Evolutionary conservation across 2,113 vertebrate species (phyloP).

Genomic region (Elanoides forficatus): DNA sequence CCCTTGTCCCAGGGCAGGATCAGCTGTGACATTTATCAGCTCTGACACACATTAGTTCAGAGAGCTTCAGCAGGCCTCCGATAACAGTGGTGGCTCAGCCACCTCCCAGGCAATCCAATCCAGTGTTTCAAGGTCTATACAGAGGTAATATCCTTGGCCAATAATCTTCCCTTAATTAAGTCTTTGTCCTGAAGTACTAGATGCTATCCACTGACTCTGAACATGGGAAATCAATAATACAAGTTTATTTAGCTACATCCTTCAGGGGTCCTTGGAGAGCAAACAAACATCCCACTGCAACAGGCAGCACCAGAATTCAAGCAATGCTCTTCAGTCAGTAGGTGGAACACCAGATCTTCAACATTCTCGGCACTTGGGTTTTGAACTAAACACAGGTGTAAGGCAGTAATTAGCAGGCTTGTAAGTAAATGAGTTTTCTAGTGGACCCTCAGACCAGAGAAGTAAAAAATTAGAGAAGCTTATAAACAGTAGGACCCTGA

Average conservation of each 20-base stretch:
- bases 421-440: not conserved
- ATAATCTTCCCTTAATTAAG: not conserved
- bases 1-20: not conserved
- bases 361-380: not conserved
- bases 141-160: not conserved
- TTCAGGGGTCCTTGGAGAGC: not conserved
- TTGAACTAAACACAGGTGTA: not conserved
- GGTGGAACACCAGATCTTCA: not conserved
- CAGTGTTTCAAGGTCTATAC: not conserved
- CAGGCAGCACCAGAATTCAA: not conserved
- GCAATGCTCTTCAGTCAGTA: not conserved
- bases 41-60: not conserved
- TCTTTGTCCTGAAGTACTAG: not conserved
- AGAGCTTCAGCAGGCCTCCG: not conserved
- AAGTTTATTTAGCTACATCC: not conserved
- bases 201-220: not conserved
- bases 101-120: not conserved
- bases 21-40: not conserved
- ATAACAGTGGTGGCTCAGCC: rapidly evolving
- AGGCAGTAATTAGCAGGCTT: not conserved
- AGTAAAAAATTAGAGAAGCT: not conserved
- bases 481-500: not conserved
- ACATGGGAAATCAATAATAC: constrained; percentile 2
- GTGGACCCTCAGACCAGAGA: not conserved
- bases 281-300: not conserved